Base-by-base conservation (phyloP, 2,888 invertebrate genomes). In the Pseudococcus jackbeardsleyi region DNA sequence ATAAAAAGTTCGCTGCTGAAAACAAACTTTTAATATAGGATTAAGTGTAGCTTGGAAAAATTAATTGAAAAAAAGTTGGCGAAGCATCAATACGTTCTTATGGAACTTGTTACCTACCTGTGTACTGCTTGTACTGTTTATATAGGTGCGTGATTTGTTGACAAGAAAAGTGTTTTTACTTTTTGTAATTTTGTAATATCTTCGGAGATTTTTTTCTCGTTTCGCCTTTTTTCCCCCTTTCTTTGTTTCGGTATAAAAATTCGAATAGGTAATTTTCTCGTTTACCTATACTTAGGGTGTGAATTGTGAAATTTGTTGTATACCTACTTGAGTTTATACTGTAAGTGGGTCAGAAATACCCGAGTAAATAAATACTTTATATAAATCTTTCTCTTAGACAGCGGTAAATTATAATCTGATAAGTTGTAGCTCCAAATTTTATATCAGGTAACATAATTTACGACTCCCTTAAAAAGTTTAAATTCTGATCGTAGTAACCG, bases 381-480 rank as follows among this genome's bases (percentile, higher is more conserved):
- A 82, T 82, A 82, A 82, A 82, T 82, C 79, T 64, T 64, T 64
- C 64, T 64, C 64, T 46, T 46, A 82, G 79, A 82, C 79, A 82
- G 79, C 46, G 79, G 19, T 82, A 33, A 82, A 82, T 82, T 82
- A 82, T 82, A 46, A 46, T 82, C 79, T 46, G 79, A 82, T 82
- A 82, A 82, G 79, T 82, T 82, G 19, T 26, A 82, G 79, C 79
- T 82, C 79, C 79, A 22, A 46, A 64, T 85, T 85, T 85, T 59
- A 39, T 85, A 85, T 85, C 85, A 85, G 64, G 64, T 85, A 54
- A 85, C 85, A 33, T 85, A 59, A 85, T 85, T 85, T 85, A 85
- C 64, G 59, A 85, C 85, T 54, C 64, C 19, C 59, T 64, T 85
- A 85, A 85, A 85, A 59, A 85, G 64, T 59, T 85, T 50, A 85